phyloP scores from a whole-genome alignment of 2,888 invertebrate species.

The Leptinotarsa rubiginosa region DNA sequence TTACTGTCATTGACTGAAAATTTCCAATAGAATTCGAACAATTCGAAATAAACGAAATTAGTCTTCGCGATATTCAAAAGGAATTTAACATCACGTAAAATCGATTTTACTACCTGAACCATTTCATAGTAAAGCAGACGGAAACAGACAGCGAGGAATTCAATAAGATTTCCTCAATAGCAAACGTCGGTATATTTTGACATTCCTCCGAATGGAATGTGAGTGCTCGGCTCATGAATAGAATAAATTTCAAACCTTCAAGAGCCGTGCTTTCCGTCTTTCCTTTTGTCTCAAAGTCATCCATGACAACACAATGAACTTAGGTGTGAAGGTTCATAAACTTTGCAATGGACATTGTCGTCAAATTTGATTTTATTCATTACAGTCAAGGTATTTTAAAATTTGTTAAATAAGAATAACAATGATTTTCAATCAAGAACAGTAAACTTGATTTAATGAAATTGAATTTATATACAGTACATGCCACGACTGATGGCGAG shows the following conservation, averaged over 20 bases:
- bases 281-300: slow-evolving; percentile 1
- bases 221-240: slow-evolving; percentile 47
- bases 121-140: background rate
- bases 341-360: background rate
- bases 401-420: no score
- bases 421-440: no score
- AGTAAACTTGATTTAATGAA: no score
- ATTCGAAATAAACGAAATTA: background rate
- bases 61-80: background rate
- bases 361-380: no score
- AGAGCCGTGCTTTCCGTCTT: slow-evolving; percentile 39
- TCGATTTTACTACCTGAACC: slow-evolving; percentile 7
- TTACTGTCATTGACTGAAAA: background rate
- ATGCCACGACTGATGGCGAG: no score
- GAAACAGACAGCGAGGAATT: slow-evolving; percentile 12
- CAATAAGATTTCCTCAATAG: slow-evolving; percentile 18
- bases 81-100: background rate
- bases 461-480: no score
- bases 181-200: slow-evolving; percentile 16
- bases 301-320: background rate
- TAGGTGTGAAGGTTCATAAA: background rate
- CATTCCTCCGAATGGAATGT: slow-evolving; percentile 43
- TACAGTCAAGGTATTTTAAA: no score
- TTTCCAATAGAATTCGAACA: slow-evolving; percentile 1
- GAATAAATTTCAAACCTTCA: slow-evolving; percentile 48